Base-by-base conservation (phyloP, 2,113 vertebrate genomes). In the Neodon shergylaensis region DNA sequence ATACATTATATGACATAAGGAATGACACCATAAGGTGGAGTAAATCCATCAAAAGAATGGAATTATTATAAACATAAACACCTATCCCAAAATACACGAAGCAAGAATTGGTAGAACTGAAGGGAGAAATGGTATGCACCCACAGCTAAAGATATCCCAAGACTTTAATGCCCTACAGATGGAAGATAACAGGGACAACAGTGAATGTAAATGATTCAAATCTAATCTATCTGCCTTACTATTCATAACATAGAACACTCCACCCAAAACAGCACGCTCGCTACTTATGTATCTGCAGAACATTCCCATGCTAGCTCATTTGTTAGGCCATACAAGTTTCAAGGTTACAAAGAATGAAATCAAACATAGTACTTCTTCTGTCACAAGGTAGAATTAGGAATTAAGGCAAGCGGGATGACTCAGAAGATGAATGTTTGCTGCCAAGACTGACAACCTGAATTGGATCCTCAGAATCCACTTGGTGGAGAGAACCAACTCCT, bases 301-400 rank as follows among this genome's bases (percentile, higher is more conserved):
- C 36, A 89, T 65, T 94, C 31, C 44, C 49, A 21, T 31, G 31
- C 47, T 31, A 92, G 10, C 78, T 22, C 36, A 74, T 47, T 65
- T 63, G 47, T 73, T 47, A 91, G 49, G 17, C 3, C 58, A 76
- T 31, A 74, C 17, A 17, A 31, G 22, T 28, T 83, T 83, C 17
- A 83, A 17, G 58, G 42, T 83, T 83, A 83, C 58, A 83, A 85
- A 85, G 26, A 66, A 65, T 94, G 39, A 84, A 91, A 72, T 72
- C 42, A 94, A n/a, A 85, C 19, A 86, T 24, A 68, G 2, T 52
- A 81, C 83, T 88, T 58, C 83, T 88, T 58, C 61, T 26, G 70
- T n/a, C 12, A 91, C 31, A 47, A 33, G 21, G 68, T 65, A 22
- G 90, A 92, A 90, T 79, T 83, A 42, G n/a, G 28, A 83, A 44